Evolutionary conservation across 2,113 vertebrate genomes (phyloP), one percentile per base, ranked within the genome.

Genomic region (Rhinogobius similis): DNA sequence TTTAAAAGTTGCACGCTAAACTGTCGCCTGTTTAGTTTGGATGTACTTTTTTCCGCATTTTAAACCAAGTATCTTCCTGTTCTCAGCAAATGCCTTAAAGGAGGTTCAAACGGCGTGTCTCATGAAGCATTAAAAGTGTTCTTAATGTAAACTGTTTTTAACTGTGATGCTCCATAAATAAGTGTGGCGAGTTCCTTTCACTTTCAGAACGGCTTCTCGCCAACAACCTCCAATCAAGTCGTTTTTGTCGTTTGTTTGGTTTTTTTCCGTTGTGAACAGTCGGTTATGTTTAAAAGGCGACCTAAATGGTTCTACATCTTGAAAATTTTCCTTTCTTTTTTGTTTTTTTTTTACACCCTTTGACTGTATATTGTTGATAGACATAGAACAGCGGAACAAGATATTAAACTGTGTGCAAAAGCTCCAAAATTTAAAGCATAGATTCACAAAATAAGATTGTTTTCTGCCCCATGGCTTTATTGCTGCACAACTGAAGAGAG

Each of bases 81-180:
- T 78, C 71, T 73, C 63, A 75, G 62, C 70, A 48, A 13, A 65
- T 87, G 88, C 89, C 88, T 90, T 90, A 86, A 82, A 5, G 8
- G 48, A 83, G 63, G 77, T 86, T 50, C 61, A 50, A 82, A 48
- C 2, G 41, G 63, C 41, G 68, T 75, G 11, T 75, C 68, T 78
- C 76, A 26, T 70, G 44, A 73, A 72, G 68, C 68, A 65, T 79
- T 67, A 77, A 12, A 88, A 85, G 86, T 90, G 88, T 89, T 89
- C 87, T 90, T 88, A 87, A 46, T 76, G 70, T 82, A 32, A 79
- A 66, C 36, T 1, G 66, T 68, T 66, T 71, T 69, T 62, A 24
- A 43, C 27, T 21, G 56, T 66, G n/a, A 74, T 46, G 27, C 46
- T 74, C 67, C 59, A 62, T 63, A 27, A 58, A 27, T 26, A 16